A percentile compares a stretch with the other conserved stretches of the same genome.
Conservation (phyloP, 2,797 vertebrate species). For the Mareca penelope region DNA sequence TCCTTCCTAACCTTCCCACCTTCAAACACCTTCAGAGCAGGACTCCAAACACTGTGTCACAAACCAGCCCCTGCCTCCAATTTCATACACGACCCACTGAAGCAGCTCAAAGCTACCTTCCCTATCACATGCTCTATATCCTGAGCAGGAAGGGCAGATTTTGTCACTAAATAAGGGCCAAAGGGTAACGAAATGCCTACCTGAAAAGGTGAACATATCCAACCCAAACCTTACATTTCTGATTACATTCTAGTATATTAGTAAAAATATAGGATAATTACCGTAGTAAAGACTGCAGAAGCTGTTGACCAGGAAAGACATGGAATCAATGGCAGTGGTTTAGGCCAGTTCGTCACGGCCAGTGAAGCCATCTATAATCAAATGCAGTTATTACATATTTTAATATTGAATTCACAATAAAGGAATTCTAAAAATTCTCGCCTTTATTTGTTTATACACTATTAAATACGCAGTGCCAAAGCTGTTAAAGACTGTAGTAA, state of each 20-base stretch:
- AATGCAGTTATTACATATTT: conserved; percentile 3
- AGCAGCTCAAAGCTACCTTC: background rate
- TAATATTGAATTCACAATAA: background rate
- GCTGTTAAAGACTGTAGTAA: background rate
- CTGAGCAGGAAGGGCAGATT: background rate
- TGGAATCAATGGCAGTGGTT: conserved; percentile 94
- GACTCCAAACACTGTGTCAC: background rate
- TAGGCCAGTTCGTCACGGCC: conserved; percentile 97
- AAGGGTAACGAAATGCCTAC: background rate
- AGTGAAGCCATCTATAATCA: conserved; percentile 93
- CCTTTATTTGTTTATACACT: background rate
- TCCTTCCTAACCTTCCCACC: background rate
- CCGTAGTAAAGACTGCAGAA: conserved; percentile 96
- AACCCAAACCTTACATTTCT: background rate
- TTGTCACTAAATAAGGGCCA: background rate
- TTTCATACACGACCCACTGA: background rate
- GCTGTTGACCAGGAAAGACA: conserved; percentile 99
- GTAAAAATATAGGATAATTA: conserved; percentile 71
- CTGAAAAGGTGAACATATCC: background rate
- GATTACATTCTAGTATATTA: background rate
- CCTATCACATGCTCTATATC: background rate
- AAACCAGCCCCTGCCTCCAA: background rate
- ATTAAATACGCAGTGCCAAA: background rate
- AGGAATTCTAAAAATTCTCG: background rate
- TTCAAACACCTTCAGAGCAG: background rate